A percentile compares a stretch with the other conserved stretches of the same genome.
phyloP scores from a whole-genome alignment of 2,113 vertebrate species.

The Barbus barbus region DNA sequence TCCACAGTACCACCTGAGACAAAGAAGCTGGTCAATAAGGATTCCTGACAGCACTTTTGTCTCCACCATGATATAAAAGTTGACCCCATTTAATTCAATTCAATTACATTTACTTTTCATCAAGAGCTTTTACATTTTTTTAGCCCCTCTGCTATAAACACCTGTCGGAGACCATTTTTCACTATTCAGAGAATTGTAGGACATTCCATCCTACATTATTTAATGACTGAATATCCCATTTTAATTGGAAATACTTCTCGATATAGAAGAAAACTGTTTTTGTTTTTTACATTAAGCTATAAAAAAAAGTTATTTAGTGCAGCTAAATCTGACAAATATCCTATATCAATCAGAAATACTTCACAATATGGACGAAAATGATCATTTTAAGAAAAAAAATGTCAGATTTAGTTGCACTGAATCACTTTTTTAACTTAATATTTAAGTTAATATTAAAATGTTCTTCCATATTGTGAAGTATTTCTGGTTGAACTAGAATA shows the following conservation, averaged over 20 bases:
- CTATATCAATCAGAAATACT: background rate
- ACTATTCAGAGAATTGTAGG: background rate
- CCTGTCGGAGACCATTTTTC: background rate
- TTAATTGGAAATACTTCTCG: background rate
- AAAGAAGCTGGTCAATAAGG: conserved; percentile 23
- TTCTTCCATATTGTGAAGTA: too few relatives aligned
- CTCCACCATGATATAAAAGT: background rate
- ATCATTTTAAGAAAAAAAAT: background rate
- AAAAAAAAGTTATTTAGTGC: background rate
- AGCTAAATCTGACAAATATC: background rate
- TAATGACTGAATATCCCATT: background rate
- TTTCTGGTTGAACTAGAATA: too few relatives aligned
- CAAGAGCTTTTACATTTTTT: too few relatives aligned
- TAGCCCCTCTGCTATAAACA: background rate
- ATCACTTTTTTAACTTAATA: too few relatives aligned
- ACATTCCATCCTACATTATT: background rate
- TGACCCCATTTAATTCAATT: background rate
- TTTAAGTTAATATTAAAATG: background rate
- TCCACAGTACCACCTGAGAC: conserved; percentile 34
- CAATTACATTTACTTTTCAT: too few relatives aligned
- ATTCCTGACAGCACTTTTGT: background rate
- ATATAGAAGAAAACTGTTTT: too few relatives aligned
- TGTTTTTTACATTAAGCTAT: too few relatives aligned
- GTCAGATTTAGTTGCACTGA: too few relatives aligned
- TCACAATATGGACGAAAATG: background rate